Evolutionary conservation across 2,888 invertebrate species (phyloP).

Genomic region (Trilocha varians): DNA sequence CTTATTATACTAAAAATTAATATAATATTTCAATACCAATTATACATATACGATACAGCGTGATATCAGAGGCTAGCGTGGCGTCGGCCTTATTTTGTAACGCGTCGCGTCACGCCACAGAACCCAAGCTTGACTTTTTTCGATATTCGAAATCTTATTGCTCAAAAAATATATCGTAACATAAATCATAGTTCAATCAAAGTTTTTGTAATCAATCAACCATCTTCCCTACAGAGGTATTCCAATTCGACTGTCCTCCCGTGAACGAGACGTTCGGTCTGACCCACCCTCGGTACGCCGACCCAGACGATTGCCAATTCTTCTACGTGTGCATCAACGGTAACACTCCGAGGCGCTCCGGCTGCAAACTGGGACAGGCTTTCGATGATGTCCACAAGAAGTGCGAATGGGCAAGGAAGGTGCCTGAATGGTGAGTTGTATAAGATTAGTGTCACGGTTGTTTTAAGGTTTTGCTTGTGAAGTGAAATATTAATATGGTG

Average conservation of each 20-base stretch:
- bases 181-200: background rate
- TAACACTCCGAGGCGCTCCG: constrained; percentile 85
- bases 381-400: constrained; percentile 85
- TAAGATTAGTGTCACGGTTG: no score
- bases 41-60: no score
- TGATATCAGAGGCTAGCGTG: no score
- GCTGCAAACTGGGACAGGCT: constrained; percentile 90
- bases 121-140: no score
- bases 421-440: constrained; percentile 86
- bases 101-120: no score
- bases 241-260: constrained; percentile 86
- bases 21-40: no score
- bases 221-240: constrained; percentile 75
- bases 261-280: constrained; percentile 81
- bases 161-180: no score
- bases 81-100: no score
- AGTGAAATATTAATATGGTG: no score
- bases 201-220: background rate
- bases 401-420: constrained; percentile 90
- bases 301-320: constrained; percentile 91
- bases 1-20: no score
- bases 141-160: no score
- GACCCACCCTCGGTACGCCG: constrained; percentile 89
- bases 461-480: no score
- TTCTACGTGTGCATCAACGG: constrained; percentile 95